phyloP scores from a whole-genome alignment of 2,113 vertebrate species.

The Chaetura pelagica region DNA sequence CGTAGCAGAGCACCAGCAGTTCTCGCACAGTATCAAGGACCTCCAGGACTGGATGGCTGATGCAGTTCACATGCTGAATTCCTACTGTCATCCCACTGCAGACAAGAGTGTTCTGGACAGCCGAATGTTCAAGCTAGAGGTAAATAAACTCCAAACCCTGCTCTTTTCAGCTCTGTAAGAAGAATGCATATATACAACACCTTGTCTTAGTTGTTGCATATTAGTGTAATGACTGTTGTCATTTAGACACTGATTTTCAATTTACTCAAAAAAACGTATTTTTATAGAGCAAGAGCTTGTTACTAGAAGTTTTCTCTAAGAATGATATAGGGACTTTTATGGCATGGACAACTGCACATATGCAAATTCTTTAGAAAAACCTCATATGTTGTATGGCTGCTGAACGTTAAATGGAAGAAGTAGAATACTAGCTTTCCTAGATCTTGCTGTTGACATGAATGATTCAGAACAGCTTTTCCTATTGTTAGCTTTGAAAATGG shows the following conservation, averaged over 20 bases:
- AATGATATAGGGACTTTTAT: not conserved
- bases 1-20: constrained; percentile 91
- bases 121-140: constrained; percentile 94
- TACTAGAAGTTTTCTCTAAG: not conserved
- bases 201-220: not conserved
- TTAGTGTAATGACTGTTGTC: not conserved
- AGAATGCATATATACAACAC: not conserved
- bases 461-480: not conserved
- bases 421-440: not conserved
- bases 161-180: not conserved
- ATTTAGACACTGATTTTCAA: not conserved
- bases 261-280: not conserved
- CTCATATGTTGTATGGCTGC: not conserved
- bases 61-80: constrained; percentile 85
- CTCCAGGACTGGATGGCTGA: constrained; percentile 94
- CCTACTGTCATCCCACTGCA: constrained; percentile 86
- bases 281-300: not conserved
- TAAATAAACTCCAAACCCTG: constrained; percentile 44
- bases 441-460: not conserved
- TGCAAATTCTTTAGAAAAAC: not conserved
- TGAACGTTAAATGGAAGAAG: not conserved
- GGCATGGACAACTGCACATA: not conserved
- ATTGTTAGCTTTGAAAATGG: not conserved
- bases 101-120: constrained; percentile 91
- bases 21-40: constrained; percentile 87